Evolutionary conservation across 2,797 vertebrate species (phyloP).

Genomic region (Takifugu rubripes): DNA sequence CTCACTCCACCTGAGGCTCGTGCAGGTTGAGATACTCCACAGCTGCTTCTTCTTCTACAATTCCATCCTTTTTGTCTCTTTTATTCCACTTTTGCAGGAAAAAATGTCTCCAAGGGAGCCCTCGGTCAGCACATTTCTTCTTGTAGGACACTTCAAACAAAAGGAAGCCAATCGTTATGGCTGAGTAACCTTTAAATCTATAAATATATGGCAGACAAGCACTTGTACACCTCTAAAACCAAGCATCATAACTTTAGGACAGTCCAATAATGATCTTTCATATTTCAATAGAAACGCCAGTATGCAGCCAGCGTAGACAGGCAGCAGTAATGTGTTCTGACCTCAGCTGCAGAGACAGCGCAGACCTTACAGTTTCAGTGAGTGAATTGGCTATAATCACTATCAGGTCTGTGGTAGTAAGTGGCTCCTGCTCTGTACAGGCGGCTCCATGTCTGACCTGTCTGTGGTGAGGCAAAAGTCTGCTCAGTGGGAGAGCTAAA

Average conservation of each 20-base stretch:
- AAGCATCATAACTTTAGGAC: background rate
- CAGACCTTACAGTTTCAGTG: constrained; percentile 58
- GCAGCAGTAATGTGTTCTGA: constrained; percentile 30
- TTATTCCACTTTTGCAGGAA: no score
- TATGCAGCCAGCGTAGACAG: background rate
- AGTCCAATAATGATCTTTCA: background rate
- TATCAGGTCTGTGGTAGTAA: constrained; percentile 65
- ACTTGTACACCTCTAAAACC: no score
- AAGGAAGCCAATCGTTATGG: no score
- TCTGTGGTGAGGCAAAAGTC: constrained; percentile 53
- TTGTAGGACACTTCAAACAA: no score
- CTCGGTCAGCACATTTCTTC: no score
- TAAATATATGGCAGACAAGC: no score
- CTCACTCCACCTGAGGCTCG: constrained; percentile 19
- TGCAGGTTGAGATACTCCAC: constrained; percentile 17
- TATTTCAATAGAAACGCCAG: background rate
- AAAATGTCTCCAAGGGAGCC: no score
- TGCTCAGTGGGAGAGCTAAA: constrained; percentile 52
- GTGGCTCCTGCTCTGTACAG: constrained; percentile 64
- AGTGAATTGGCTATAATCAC: constrained; percentile 50
- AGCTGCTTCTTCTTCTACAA: no score
- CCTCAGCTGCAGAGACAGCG: constrained; percentile 47
- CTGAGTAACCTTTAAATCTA: no score
- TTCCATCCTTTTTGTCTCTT: no score
- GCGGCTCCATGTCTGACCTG: constrained; percentile 77